Base-by-base conservation (phyloP, 1,140 invertebrate species). In the Drosophila parvula region DNA sequence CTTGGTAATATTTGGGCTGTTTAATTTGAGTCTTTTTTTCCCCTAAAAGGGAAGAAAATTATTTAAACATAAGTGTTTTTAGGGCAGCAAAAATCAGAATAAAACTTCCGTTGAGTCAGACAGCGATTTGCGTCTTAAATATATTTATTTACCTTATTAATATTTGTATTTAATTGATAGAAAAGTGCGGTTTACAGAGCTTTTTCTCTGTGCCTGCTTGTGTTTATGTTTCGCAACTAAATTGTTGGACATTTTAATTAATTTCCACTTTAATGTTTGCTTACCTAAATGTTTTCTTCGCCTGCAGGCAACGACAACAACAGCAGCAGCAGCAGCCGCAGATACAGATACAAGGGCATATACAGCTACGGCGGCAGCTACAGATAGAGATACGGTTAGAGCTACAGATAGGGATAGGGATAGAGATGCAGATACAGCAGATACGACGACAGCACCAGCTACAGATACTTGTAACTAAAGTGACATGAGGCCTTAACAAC, bases 401-500 rank as follows among this genome's bases (percentile, higher is more conserved):
- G 44, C 22, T 48, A 48, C 27, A 48, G 50, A 9, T 53, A 36
- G 50, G 36, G 50, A 53, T 36, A 36, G 51, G 22, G 51, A 55
- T 55, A 14, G 14, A 14, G 38, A 40, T 14, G 34, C 32, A 59
- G 40, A 22, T 22, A 22, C 43, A 55, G 44, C 59, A 77, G 43
- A 56, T 59, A 43, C 48, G 47, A 43, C 48, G 47, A 28, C 76
- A 68, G 30, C 48, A 67, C 14, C 51, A 78, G 47, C 61, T 78
- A 61, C 58, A 75, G 68, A 81, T 79, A 86, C 83, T 86, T 86
- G 79, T 79, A 82, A 88, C 83, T 79, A 88, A 86, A 88, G 79
- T 79, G 83, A 86, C 83, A 86, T 88, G 83, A 88, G 83, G 83
- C 83, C 83, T 86, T 88, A 88, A 74, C 68, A 88, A 74, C 71